Conservation (phyloP, 2,888 invertebrate genomes). For the Muscina levida region DNA sequence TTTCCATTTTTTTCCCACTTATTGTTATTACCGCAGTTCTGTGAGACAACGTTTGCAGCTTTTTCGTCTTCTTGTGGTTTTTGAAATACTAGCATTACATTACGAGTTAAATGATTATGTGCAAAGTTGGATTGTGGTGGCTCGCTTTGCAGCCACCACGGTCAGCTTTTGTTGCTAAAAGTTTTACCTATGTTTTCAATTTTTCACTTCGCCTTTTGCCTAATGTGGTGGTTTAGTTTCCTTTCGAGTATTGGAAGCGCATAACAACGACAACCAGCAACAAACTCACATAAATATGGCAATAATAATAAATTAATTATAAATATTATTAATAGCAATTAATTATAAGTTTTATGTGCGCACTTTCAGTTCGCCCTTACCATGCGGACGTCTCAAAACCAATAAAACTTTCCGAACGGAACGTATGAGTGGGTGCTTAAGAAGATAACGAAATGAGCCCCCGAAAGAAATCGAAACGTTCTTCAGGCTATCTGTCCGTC, state of each 20-base stretch:
- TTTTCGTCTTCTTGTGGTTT: neutral
- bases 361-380: neutral
- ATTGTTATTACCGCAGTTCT: constrained; percentile 16
- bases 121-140: constrained; percentile 22
- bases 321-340: constrained; percentile 28
- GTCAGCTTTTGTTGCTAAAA: constrained; percentile 16
- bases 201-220: constrained; percentile 5
- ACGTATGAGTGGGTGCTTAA: neutral
- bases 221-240: neutral
- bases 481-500: no score
- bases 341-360: constrained; percentile 14
- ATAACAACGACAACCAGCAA: neutral
- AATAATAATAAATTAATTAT: constrained; percentile 31
- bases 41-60: neutral
- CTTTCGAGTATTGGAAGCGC: neutral
- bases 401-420: neutral
- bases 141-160: neutral
- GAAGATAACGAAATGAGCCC: neutral
- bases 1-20: neutral
- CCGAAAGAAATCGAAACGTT: neutral
- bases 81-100: constrained; percentile 21
- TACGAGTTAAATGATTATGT: constrained; percentile 34
- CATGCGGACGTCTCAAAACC: neutral
- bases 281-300: neutral
- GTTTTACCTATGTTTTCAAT: neutral